phyloP scores from a whole-genome alignment of 2,797 vertebrate genomes.

The Semaprochilodus insignis region DNA sequence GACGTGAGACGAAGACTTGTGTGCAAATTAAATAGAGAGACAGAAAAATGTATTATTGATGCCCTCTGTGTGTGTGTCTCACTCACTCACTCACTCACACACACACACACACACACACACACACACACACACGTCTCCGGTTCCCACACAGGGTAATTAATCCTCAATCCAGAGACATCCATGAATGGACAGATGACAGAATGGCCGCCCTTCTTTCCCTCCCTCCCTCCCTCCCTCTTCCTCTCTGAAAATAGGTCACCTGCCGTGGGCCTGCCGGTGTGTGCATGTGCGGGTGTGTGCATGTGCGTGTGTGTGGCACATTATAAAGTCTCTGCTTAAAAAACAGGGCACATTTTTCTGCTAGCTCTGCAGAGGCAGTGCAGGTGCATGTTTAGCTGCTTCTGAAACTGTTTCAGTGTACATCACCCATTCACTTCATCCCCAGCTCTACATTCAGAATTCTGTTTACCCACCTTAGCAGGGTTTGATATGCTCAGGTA shows the following conservation, averaged over 20 bases:
- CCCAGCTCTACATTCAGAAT: neutral
- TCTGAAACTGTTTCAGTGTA: neutral
- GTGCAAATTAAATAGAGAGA: conserved; percentile 84
- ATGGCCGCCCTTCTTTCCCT: conserved; percentile 63
- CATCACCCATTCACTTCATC: neutral
- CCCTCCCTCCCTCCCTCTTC: conserved; percentile 24
- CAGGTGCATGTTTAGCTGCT: conserved; percentile 17
- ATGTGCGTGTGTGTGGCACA: conserved; percentile 34
- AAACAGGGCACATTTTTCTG: conserved; percentile 54
- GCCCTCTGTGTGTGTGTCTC: conserved; percentile 56
- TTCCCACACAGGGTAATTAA: conserved; percentile 81
- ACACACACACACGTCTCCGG: conserved; percentile 75
- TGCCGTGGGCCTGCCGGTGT: conserved; percentile 64
- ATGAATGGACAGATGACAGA: conserved; percentile 72
- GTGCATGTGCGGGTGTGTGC: conserved; percentile 32
- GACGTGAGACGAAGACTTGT: conserved; percentile 67
- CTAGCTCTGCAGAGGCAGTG: conserved; percentile 44
- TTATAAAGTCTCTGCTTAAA: conserved; percentile 40
- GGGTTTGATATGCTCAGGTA: neutral
- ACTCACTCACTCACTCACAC: conserved; percentile 69
- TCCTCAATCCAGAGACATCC: conserved; percentile 70
- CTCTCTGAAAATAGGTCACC: conserved; percentile 76
- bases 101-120: conserved; percentile 73
- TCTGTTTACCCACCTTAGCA: conserved; percentile 8
- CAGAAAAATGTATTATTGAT: conserved; percentile 87